Evolutionary conservation across 1,140 invertebrate species (phyloP).

Genomic region (Aplysia californica): DNA sequence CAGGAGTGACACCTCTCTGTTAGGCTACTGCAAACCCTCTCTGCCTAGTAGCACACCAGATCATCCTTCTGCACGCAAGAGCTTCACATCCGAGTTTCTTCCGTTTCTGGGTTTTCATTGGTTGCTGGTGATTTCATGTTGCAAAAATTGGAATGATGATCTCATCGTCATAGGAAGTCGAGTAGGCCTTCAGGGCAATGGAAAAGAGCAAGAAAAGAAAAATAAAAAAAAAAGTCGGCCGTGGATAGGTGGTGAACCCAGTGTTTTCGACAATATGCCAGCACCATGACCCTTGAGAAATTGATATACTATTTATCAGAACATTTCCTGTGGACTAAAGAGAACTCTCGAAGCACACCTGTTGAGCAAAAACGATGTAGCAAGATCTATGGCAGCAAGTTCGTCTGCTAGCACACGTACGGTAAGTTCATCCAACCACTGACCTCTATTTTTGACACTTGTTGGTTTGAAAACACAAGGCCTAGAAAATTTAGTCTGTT

Average conservation of each 20-base stretch:
- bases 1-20: too few relatives aligned
- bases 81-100: not conserved
- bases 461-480: not conserved
- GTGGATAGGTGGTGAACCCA: not conserved
- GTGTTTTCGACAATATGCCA: not conserved
- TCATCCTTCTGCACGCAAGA: too few relatives aligned
- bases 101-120: not conserved
- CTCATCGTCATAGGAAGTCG: constrained; percentile 5
- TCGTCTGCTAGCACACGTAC: not conserved
- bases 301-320: not conserved
- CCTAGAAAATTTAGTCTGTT: not conserved
- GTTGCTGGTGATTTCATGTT: constrained; percentile 3
- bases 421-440: too few relatives aligned
- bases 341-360: not conserved
- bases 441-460: constrained; percentile 13
- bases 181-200: too few relatives aligned
- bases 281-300: not conserved
- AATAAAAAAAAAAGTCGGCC: not conserved
- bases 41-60: too few relatives aligned
- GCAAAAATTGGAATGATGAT: constrained; percentile 8
- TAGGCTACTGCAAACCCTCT: too few relatives aligned
- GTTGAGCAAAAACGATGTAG: not conserved
- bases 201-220: not conserved
- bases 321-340: not conserved
- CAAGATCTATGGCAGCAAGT: not conserved